Evolutionary conservation across 2,113 vertebrate species (phyloP).

Genomic region (Spermophilus dauricus): DNA sequence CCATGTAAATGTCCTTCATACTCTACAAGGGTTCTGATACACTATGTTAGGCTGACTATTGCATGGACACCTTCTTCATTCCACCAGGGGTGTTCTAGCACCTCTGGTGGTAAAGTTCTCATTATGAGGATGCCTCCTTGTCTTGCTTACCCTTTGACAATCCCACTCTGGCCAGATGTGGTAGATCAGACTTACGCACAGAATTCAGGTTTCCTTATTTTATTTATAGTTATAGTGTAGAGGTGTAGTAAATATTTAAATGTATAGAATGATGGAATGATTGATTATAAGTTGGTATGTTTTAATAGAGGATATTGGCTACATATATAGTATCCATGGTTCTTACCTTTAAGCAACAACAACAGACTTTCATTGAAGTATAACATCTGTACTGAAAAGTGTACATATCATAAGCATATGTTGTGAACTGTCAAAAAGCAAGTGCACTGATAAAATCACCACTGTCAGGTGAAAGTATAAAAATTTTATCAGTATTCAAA

Average conservation of each 20-base stretch:
- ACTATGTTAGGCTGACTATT: neutral
- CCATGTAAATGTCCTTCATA: neutral
- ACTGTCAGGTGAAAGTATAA: slow-evolving; percentile 28
- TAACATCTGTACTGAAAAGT: slow-evolving; percentile 28
- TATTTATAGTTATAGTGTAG: neutral
- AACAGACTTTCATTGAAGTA: neutral
- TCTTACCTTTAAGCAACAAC: slow-evolving; percentile 24
- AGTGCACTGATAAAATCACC: slow-evolving; percentile 20
- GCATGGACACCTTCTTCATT: neutral
- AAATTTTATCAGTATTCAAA: neutral
- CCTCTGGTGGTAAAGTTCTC: too few species aligned
- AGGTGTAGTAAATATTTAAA: slow-evolving; percentile 34
- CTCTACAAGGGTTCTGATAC: neutral
- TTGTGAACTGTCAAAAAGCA: slow-evolving; percentile 39
- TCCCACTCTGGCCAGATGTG: neutral
- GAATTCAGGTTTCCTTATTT: neutral
- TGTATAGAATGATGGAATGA: neutral
- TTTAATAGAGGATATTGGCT: slow-evolving; percentile 3
- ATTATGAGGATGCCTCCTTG: neutral
- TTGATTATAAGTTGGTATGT: slow-evolving; percentile 5
- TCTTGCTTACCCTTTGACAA: neutral
- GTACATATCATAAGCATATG: neutral
- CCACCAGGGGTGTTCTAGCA: neutral
- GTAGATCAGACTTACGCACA: neutral
- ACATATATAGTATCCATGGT: neutral